Conservation (phyloP, 2,888 invertebrate genomes). For the Coelinius sp. region DNA sequence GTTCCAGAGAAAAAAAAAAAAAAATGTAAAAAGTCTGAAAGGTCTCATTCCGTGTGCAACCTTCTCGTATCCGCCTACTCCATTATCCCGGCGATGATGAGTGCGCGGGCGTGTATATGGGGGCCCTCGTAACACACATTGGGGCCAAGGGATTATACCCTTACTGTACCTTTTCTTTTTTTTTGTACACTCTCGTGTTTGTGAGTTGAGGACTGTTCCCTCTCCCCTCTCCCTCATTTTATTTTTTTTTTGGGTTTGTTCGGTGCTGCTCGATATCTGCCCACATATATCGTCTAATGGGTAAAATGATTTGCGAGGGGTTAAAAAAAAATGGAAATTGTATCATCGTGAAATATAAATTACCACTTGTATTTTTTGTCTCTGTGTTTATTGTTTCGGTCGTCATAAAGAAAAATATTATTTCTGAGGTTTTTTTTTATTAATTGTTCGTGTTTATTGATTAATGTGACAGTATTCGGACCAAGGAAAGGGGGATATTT, state of each 20-base stretch:
- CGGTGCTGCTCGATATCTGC: constrained; percentile 50
- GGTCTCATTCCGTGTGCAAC: constrained; percentile 56
- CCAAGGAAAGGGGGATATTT: no score
- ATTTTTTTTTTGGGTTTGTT: constrained; percentile 29
- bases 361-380: constrained; percentile 48
- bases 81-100: constrained; percentile 70
- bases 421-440: neutral
- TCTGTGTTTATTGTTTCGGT: constrained; percentile 27
- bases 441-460: no score
- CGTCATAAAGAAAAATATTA: neutral
- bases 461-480: no score
- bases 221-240: constrained; percentile 20
- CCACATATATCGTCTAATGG: constrained; percentile 61
- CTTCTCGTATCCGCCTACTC: constrained; percentile 65
- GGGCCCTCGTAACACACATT: constrained; percentile 61
- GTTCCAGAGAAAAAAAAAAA: constrained; percentile 31
- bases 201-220: constrained; percentile 26
- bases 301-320: constrained; percentile 65
- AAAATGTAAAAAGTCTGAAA: constrained; percentile 37
- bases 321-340: no score
- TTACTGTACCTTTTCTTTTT: constrained; percentile 22
- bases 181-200: neutral
- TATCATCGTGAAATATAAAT: constrained; percentile 46
- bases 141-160: constrained; percentile 58
- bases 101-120: constrained; percentile 66